A percentile compares a stretch with the other conserved stretches of the same genome.
Conservation (phyloP, 2,888 invertebrate genomes). For the Campaea margaritaria region DNA sequence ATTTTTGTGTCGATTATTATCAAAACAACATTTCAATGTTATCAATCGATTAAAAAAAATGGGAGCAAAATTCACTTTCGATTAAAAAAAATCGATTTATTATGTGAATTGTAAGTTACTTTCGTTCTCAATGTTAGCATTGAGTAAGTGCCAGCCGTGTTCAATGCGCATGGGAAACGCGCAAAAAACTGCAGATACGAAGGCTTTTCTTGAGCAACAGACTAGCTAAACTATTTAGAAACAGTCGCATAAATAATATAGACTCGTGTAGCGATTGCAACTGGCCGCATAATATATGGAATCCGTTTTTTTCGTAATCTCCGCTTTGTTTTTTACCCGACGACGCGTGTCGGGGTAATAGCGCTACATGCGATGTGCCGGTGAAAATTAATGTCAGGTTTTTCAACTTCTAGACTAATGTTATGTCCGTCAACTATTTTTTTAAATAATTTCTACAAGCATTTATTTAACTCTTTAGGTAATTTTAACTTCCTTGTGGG, state of each 20-base stretch:
- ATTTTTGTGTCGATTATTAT: conserved; percentile 8
- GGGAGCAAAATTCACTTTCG: not conserved
- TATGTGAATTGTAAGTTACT: conserved; percentile 49
- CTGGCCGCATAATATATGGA: conserved; percentile 30
- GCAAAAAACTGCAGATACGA: conserved; percentile 40
- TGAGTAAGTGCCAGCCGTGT: conserved; percentile 21
- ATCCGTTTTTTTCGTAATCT: conserved; percentile 59
- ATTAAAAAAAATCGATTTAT: conserved; percentile 20
- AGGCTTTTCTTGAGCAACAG: conserved; percentile 50
- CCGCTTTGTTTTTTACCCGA: conserved; percentile 44
- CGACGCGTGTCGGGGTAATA: conserved; percentile 44
- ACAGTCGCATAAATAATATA: conserved; percentile 45
- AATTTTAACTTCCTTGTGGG: conserved; percentile 8
- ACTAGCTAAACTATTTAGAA: conserved; percentile 47
- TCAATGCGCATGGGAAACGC: conserved; percentile 58
- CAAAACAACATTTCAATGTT: conserved; percentile 12
- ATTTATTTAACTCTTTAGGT: too few relatives aligned
- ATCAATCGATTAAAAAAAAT: not conserved
- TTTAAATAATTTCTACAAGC: too few relatives aligned
- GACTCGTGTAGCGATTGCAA: conserved; percentile 46
- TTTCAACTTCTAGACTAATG: conserved; percentile 50
- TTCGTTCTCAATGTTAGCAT: conserved; percentile 56
- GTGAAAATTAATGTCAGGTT: conserved; percentile 61
- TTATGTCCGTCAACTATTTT: conserved; percentile 32
- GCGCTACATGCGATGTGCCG: conserved; percentile 53